Percentiles rank a stretch among this genome's conserved stretches.
These are phyloP conservation scores for Holotrichia oblita DNA, from an alignment of 1,140 invertebrate genomes.

Conservation along the genomic window DNA sequence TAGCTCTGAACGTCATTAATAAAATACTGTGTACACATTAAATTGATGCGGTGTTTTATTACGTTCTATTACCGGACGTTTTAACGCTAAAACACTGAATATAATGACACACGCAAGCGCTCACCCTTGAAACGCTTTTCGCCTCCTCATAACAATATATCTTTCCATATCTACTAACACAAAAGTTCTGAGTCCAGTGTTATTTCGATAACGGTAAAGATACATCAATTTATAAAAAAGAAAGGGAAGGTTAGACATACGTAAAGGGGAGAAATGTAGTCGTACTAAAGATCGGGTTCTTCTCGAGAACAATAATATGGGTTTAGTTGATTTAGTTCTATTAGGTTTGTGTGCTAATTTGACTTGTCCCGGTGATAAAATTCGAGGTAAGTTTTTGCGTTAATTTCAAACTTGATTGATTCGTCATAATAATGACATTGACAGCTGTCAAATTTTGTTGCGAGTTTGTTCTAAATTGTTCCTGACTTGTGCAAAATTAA, in stretches of 20 bases:
- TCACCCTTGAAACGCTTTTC: not conserved
- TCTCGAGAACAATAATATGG: not conserved
- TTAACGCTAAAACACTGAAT: not conserved
- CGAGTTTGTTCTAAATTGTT: too few species aligned
- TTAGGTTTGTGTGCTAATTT: conserved; percentile 21
- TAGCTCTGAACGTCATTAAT: not conserved
- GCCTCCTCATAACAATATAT: not conserved
- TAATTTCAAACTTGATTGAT: not conserved
- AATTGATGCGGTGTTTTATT: conserved; percentile 1
- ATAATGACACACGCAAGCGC: conserved; percentile 10
- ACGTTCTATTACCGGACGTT: not conserved
- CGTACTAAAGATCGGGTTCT: not conserved
- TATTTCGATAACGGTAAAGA: not conserved
- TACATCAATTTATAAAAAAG: not conserved
- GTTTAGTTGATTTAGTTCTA: conserved; percentile 11
- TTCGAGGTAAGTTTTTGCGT: not conserved
- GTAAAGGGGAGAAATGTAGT: not conserved
- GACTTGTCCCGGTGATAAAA: not conserved
- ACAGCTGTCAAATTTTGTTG: not conserved
- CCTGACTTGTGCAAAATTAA: too few species aligned
- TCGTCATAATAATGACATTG: not conserved
- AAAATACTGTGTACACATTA: not conserved
- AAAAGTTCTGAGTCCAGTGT: not conserved
- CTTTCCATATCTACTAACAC: too few species aligned
- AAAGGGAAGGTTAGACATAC: not conserved